Evolutionary conservation across 2,797 vertebrate genomes (phyloP), one percentile per base, ranked within the genome.

Genomic region (Lateolabrax maculatus): DNA sequence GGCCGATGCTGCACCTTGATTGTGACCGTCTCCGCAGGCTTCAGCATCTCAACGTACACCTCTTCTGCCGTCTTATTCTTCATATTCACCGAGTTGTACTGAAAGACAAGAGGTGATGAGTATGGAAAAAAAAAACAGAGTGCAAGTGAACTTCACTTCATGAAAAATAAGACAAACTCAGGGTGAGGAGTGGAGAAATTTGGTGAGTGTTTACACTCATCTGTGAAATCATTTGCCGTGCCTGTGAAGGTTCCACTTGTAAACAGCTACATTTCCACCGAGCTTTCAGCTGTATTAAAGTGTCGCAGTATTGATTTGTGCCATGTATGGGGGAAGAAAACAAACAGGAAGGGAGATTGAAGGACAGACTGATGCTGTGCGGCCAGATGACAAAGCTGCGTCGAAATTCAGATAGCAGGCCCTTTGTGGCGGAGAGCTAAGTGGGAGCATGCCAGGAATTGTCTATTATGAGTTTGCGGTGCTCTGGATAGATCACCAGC

Each of bases 31-130:
- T 99, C 98, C 21, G 94, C 95, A 31, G 97, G 97, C 83, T 99
- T 99, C 86, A 99, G 89, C 98, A 99, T 98, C 94, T 99, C 98
- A 36, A 99, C 95, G 1, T 99, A 99, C 74, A 97, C 97, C 83
- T 99, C 97, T 79, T 99, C 98, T 12, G 97, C 97, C 0, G 97
- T 99, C 94, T 96, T 98, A 87, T 94, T 97, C 88, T 96, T 96
- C 95, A 98, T 95, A 62, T 96, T 95, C 92, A 97, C 95, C 11
- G 94, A 94, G 49, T 97, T 97, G 66, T 97, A 99, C 98, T 99
- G 92, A 75, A 83, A 81, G 65, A 81, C 5, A 80, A 65, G 43
- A 44, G 4, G 23, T 1, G 18, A 16, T 21, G 75, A 21, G 67
- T 9, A 23, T 1, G 4, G 13, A 2, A 70, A 6, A 68, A 49